phyloP scores from a whole-genome alignment of 2,888 invertebrate species.

The Erebia ligea region DNA sequence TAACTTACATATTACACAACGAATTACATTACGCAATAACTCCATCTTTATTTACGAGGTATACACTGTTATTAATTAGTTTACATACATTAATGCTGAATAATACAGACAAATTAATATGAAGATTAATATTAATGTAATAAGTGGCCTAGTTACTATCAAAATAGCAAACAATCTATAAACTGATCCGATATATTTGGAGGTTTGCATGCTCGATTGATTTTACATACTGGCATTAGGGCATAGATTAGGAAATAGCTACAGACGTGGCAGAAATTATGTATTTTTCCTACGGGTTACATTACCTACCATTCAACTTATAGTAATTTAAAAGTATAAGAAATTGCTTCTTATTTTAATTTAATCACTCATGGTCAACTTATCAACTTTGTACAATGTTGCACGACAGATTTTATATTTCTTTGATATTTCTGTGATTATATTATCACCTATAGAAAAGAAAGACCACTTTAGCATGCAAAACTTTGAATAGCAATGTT shows the following conservation, averaged over 20 bases:
- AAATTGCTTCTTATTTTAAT: no score
- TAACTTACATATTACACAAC: no score
- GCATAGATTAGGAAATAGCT: conserved; percentile 15
- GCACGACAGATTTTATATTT: no score
- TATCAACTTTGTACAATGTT: no score
- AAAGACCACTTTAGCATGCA: no score
- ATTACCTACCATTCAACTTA: no score
- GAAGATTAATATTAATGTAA: conserved; percentile 21
- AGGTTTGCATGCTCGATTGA: conserved; percentile 35
- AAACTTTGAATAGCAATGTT: no score
- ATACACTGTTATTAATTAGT: conserved; percentile 15
- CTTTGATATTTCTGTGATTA: no score
- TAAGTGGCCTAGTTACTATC: conserved; percentile 24
- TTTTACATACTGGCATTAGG: conserved; percentile 27
- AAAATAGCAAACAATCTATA: conserved; percentile 28
- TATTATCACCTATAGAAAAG: no score
- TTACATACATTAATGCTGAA: conserved; percentile 14
- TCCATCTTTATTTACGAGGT: conserved; percentile 9
- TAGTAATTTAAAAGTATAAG: no score
- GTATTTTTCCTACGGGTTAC: background rate
- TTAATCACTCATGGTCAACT: no score
- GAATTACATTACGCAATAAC: background rate
- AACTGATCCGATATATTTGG: conserved; percentile 28
- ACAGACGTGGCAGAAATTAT: background rate
- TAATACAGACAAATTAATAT: conserved; percentile 6